Conservation (phyloP, 2,888 invertebrate species). For the Cataglyphis cursor region DNA sequence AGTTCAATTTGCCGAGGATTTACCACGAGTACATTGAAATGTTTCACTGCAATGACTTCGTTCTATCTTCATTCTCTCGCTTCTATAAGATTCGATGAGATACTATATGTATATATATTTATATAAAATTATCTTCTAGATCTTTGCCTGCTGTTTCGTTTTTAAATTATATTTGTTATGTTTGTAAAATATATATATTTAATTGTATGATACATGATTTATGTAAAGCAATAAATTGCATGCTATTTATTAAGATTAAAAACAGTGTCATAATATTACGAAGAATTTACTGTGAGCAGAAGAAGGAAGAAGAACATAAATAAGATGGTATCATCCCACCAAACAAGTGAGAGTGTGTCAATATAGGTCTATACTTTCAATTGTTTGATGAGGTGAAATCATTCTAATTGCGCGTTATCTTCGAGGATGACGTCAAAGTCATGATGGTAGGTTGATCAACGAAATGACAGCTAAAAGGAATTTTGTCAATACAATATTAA, state of each 20-base stretch:
- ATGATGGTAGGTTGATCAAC: conserved; percentile 69
- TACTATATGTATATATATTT: background rate
- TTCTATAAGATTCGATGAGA: conserved; percentile 19
- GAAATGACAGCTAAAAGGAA: conserved; percentile 55
- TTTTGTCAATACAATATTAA: conserved; percentile 58
- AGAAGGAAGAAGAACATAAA: conserved; percentile 60
- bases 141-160: background rate
- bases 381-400: conserved; percentile 87
- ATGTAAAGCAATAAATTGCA: conserved; percentile 2
- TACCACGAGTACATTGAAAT: conserved; percentile 74
- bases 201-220: conserved; percentile 27
- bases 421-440: conserved; percentile 61
- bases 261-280: background rate
- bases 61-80: conserved; percentile 43
- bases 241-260: background rate
- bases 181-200: background rate
- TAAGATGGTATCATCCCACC: conserved; percentile 86
- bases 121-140: background rate
- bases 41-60: conserved; percentile 55
- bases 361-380: conserved; percentile 87
- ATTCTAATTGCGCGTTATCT: conserved; percentile 76
- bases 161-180: background rate
- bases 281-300: background rate
- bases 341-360: conserved; percentile 87
- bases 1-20: conserved; percentile 82